These are phyloP conservation scores for Drosophila persimilis DNA, from an alignment of 1,140 invertebrate genomes.

Conservation along the genomic window DNA sequence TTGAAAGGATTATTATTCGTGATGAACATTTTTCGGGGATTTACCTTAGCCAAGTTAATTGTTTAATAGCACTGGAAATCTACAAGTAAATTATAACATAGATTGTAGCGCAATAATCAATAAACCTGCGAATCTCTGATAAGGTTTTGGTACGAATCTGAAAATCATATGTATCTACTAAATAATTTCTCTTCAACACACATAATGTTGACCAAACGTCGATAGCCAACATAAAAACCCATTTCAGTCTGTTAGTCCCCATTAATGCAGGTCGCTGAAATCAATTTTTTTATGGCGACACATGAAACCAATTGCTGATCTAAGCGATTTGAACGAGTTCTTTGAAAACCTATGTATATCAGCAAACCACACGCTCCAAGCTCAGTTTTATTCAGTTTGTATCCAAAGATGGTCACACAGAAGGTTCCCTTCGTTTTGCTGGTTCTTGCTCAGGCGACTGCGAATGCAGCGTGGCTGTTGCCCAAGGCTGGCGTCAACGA, in stretches of 20 bases:
- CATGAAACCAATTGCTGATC: constrained; percentile 43
- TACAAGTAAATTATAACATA: neutral
- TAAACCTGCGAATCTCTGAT: constrained; percentile 4
- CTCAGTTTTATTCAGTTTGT: constrained; percentile 29
- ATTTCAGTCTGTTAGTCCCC: neutral
- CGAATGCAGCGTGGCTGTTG: constrained; percentile 39
- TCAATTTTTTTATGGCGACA: constrained; percentile 29
- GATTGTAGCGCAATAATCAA: neutral
- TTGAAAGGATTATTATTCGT: too few relatives aligned
- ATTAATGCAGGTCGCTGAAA: constrained; percentile 52
- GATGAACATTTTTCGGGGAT: constrained; percentile 13
- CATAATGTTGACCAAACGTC: too few relatives aligned
- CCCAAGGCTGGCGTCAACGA: constrained; percentile 62
- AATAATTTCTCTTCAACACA: too few relatives aligned
- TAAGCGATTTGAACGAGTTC: constrained; percentile 34
- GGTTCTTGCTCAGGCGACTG: constrained; percentile 3
- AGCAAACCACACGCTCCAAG: constrained; percentile 17
- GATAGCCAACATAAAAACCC: too few relatives aligned
- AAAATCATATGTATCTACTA: too few relatives aligned
- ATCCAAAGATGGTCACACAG: constrained; percentile 45
- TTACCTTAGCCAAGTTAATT: constrained; percentile 6
- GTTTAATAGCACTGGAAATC: neutral
- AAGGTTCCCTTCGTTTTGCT: constrained; percentile 8
- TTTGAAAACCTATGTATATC: constrained; percentile 27
- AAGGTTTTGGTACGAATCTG: neutral